A percentile compares a stretch with the other conserved stretches of the same genome.
phyloP scores from a whole-genome alignment of 37 sponge, comb jelly and placozoan genomes.

The Cliona cf. orientalis region DNA sequence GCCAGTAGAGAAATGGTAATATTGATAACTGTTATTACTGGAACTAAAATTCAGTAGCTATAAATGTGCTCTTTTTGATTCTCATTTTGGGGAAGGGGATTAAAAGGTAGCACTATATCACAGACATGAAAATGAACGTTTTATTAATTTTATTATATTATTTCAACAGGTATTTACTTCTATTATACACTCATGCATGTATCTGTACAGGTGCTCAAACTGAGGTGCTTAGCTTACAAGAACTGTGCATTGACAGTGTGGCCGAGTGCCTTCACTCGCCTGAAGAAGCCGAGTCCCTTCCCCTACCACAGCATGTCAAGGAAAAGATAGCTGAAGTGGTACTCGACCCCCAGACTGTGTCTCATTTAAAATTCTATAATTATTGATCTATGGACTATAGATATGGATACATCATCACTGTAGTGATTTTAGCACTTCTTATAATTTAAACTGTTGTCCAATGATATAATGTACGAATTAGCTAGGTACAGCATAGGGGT shows the following conservation, averaged over 20 bases:
- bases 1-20: slow-evolving; percentile 83
- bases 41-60: neutral
- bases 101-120: neutral
- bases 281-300: slow-evolving; percentile 79
- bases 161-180: slow-evolving; percentile 73
- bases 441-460: too few species aligned
- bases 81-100: neutral
- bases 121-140: neutral
- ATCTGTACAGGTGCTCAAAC: slow-evolving; percentile 31
- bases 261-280: slow-evolving; percentile 91
- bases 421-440: too few species aligned
- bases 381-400: too few species aligned
- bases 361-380: too few species aligned
- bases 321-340: too few species aligned
- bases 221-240: slow-evolving; percentile 45
- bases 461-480: too few species aligned
- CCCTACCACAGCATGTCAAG: too few species aligned
- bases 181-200: slow-evolving; percentile 84
- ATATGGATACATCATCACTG: too few species aligned
- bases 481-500: too few species aligned
- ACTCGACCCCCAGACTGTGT: too few species aligned
- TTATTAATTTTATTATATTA: neutral
- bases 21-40: slow-evolving; percentile 55
- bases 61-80: slow-evolving; percentile 2
- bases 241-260: slow-evolving; percentile 72